Evolutionary conservation across 2,797 vertebrate species (phyloP).

Genomic region (Rhinophrynus dorsalis): DNA sequence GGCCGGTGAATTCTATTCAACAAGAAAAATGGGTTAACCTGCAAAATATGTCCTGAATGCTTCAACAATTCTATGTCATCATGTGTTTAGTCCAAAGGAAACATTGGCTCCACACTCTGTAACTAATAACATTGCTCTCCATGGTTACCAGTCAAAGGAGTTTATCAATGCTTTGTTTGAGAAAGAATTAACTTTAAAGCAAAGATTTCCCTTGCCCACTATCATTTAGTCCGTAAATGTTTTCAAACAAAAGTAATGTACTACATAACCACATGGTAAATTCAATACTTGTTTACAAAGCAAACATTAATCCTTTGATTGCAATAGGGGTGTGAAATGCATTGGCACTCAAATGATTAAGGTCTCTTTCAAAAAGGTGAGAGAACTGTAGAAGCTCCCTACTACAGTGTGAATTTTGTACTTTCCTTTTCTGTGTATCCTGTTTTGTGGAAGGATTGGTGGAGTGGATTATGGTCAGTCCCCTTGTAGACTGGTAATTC

Average conservation of each 20-base stretch:
- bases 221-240: neutral
- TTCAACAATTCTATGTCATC: neutral
- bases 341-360: too few species aligned
- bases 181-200: constrained; percentile 24
- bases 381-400: too few species aligned
- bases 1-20: neutral
- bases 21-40: neutral
- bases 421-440: too few species aligned
- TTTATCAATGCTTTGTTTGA: constrained; percentile 28
- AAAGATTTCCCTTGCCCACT: constrained; percentile 28
- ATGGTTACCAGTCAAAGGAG: constrained; percentile 31
- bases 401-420: too few species aligned
- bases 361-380: too few species aligned
- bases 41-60: neutral
- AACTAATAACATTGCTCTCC: constrained; percentile 43
- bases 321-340: too few species aligned
- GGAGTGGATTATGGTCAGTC: too few species aligned
- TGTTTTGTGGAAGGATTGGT: too few species aligned
- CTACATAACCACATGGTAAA: neutral
- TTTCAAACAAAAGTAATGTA: neutral
- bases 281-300: neutral
- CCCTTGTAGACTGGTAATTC: too few species aligned
- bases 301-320: too few species aligned
- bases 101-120: constrained; percentile 23
- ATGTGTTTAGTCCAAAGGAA: constrained; percentile 29